Percentiles rank a stretch among this genome's conserved stretches.
phyloP scores from a whole-genome alignment of 2,888 invertebrate genomes.

The Hypomecis atomaria region DNA sequence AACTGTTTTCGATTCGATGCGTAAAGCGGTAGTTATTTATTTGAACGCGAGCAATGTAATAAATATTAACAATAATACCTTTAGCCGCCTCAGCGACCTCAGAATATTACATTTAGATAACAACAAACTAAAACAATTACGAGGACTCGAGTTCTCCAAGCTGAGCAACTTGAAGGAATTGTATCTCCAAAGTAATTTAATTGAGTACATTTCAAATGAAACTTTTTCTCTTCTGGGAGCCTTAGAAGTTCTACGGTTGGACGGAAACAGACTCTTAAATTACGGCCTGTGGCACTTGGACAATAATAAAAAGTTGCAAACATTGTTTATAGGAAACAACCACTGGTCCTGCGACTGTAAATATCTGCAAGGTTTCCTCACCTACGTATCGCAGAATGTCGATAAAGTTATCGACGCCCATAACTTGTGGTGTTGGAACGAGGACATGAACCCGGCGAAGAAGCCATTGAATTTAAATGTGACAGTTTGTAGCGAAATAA shows the following conservation, averaged over 20 bases:
- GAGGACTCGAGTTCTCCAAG: constrained; percentile 93
- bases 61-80: constrained; percentile 93
- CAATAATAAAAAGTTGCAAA: constrained; percentile 88
- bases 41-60: constrained; percentile 93
- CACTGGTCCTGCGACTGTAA: constrained; percentile 96
- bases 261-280: constrained; percentile 92
- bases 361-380: constrained; percentile 92
- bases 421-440: constrained; percentile 91
- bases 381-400: constrained; percentile 92
- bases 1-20: constrained; percentile 74
- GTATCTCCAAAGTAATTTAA: constrained; percentile 93
- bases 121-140: constrained; percentile 90
- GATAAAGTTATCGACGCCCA: constrained; percentile 90
- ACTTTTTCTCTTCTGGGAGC: constrained; percentile 92
- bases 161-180: constrained; percentile 92
- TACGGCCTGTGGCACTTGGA: constrained; percentile 92
- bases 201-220: constrained; percentile 91
- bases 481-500: constrained; percentile 93
- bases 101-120: constrained; percentile 93
- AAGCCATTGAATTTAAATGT: constrained; percentile 92
- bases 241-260: constrained; percentile 91
- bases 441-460: constrained; percentile 87
- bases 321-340: constrained; percentile 91
- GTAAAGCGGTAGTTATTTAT: constrained; percentile 88
- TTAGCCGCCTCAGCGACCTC: constrained; percentile 90